These are phyloP conservation scores for Monoplex corrugatus DNA, from an alignment of 2,888 invertebrate species.

Conservation along the genomic window DNA sequence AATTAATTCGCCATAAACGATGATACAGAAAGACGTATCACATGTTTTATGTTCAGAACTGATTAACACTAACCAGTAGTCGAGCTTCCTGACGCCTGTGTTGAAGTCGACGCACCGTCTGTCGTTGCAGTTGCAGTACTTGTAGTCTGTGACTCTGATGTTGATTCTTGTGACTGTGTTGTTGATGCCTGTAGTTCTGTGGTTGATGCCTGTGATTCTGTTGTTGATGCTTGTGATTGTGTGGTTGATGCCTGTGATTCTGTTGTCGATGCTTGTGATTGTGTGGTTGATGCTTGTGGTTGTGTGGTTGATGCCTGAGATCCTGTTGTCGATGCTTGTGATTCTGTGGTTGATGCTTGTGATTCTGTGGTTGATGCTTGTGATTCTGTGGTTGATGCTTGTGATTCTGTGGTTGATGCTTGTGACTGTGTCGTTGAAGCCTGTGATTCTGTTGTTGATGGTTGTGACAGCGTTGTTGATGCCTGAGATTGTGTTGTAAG, in stretches of 20 bases:
- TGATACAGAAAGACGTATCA: too few relatives aligned
- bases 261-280: background rate
- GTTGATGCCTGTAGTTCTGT: conserved; percentile 31
- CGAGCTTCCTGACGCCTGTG: conserved; percentile 31
- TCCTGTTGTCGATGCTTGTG: conserved; percentile 16
- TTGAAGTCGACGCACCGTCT: conserved; percentile 20
- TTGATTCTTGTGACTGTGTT: conserved; percentile 11
- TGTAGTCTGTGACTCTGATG: background rate
- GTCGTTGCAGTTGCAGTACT: conserved; percentile 32
- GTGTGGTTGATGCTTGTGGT: background rate
- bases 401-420: conserved; percentile 10
- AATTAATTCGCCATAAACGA: too few relatives aligned
- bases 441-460: background rate
- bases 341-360: conserved; percentile 3
- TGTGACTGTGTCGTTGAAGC: conserved; percentile 7
- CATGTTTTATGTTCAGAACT: too few relatives aligned
- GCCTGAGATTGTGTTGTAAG: conserved; percentile 10
- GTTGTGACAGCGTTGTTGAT: background rate
- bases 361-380: conserved; percentile 13
- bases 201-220: conserved; percentile 8
- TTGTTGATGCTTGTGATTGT: background rate
- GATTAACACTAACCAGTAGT: conserved; percentile 30
- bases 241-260: background rate
- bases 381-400: background rate
- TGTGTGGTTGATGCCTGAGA: conserved; percentile 15